These are phyloP conservation scores for Rhinatrema bivittatum DNA, from an alignment of 2,797 vertebrate genomes.

Conservation along the genomic window DNA sequence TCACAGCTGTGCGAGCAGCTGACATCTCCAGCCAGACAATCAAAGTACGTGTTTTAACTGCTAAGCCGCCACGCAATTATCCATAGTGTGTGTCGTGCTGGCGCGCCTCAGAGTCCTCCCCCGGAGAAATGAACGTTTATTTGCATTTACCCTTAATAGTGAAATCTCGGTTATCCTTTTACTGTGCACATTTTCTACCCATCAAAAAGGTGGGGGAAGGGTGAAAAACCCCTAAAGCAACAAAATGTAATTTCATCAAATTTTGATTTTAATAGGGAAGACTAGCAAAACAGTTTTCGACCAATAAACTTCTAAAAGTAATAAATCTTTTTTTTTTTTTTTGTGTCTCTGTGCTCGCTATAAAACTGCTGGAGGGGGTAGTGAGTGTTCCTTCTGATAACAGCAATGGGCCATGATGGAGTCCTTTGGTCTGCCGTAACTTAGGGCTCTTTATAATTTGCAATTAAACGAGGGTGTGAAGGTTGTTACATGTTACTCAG, in stretches of 20 bases:
- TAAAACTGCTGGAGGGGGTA: conserved; percentile 39
- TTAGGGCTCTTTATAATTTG: conserved; percentile 22
- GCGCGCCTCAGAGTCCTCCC: conserved; percentile 22
- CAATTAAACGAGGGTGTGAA: conserved; percentile 19
- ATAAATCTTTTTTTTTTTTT: conserved; percentile 38
- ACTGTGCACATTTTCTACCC: conserved; percentile 25
- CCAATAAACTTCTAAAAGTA: conserved; percentile 26
- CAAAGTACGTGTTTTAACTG: conserved; percentile 24
- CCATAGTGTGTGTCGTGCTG: conserved; percentile 5
- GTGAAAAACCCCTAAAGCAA: conserved; percentile 18
- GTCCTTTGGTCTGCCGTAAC: conserved; percentile 12
- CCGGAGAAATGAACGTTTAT: conserved; percentile 19
- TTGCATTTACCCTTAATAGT: conserved; percentile 31
- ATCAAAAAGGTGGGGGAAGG: conserved; percentile 16
- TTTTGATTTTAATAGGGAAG: conserved; percentile 27
- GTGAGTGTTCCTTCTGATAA: conserved; percentile 41
- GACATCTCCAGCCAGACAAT: conserved; percentile 42
- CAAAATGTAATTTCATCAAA: conserved; percentile 46
- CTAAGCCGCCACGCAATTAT: conserved; percentile 32
- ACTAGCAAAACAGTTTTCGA: conserved; percentile 19
- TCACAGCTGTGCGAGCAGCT: conserved; percentile 50
- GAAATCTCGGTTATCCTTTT: conserved; percentile 6
- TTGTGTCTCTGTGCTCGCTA: conserved; percentile 21
- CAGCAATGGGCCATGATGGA: conserved; percentile 13
- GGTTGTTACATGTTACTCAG: no score